These are phyloP conservation scores for Alces alces DNA, from an alignment of 2,113 vertebrate species.

Conservation along the genomic window DNA sequence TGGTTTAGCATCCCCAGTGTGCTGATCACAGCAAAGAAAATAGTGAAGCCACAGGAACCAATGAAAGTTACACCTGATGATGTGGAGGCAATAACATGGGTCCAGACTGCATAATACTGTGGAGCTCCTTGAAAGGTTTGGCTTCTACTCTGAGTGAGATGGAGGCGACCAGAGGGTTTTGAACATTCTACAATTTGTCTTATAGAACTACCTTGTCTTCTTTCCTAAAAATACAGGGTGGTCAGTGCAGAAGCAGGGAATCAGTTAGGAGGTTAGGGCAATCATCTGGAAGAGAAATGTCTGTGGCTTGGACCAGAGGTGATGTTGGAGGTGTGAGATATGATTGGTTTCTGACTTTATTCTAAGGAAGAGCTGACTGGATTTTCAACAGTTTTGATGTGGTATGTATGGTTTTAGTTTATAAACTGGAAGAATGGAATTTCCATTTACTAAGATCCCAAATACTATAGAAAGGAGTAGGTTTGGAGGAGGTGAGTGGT, in stretches of 20 bases:
- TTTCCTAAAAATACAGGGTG: not conserved
- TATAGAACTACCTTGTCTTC: not conserved
- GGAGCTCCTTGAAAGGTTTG: not conserved
- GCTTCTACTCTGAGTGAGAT: not conserved
- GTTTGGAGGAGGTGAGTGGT: not conserved
- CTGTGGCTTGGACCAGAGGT: not conserved
- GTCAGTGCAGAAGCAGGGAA: not conserved
- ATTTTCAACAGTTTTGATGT: not conserved
- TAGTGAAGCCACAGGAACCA: not conserved
- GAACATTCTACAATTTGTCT: not conserved
- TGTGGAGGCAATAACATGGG: not conserved
- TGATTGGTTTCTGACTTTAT: not conserved
- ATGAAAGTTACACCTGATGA: fast-evolving
- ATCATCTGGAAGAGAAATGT: not conserved
- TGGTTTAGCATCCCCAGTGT: not conserved
- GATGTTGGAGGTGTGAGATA: not conserved
- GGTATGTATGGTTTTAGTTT: not conserved
- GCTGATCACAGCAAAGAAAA: not conserved
- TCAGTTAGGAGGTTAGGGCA: not conserved
- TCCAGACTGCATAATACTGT: not conserved
- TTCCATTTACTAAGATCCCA: not conserved
- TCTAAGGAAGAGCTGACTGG: not conserved
- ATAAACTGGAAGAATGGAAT: not conserved
- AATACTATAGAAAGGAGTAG: not conserved
- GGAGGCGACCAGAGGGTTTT: not conserved